A percentile compares a stretch with the other conserved stretches of the same genome.
Conservation (phyloP, 2,113 vertebrate species). For the Bufo gargarizans region DNA sequence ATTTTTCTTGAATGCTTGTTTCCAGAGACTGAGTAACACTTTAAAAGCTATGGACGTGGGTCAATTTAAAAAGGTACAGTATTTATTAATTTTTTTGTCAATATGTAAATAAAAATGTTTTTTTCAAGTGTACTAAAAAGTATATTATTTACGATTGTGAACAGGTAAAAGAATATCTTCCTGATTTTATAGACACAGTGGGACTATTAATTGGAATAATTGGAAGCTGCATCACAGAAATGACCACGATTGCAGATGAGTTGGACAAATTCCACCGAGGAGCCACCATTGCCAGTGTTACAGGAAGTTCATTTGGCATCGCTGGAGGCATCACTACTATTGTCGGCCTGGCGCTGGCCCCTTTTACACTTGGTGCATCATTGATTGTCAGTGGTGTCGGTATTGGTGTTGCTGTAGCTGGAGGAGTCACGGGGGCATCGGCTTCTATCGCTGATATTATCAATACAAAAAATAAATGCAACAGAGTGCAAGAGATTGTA, state of each 20-base stretch:
- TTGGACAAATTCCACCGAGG: conserved; percentile 72
- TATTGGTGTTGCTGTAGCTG: conserved; percentile 74
- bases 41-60: too few species aligned
- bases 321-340: conserved; percentile 72
- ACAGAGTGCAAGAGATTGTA: conserved; percentile 77
- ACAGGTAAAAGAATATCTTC: neutral
- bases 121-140: too few species aligned
- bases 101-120: neutral
- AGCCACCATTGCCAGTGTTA: conserved; percentile 66
- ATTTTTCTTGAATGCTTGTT: too few species aligned
- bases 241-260: conserved; percentile 68
- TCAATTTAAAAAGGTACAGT: too few species aligned
- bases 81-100: too few species aligned
- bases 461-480: conserved; percentile 72
- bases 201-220: neutral
- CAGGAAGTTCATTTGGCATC: conserved; percentile 74
- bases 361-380: conserved; percentile 74
- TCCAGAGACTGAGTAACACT: too few species aligned
- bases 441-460: conserved; percentile 76
- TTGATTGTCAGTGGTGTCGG: conserved; percentile 75
- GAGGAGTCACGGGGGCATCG: conserved; percentile 73
- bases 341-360: conserved; percentile 74
- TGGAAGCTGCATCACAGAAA: conserved; percentile 66
- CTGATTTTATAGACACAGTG: neutral
- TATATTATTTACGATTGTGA: neutral